A percentile compares a stretch with the other conserved stretches of the same genome.
Evolutionary conservation across 2,113 vertebrate species (phyloP).

Genomic region (Neodon shergylaensis): DNA sequence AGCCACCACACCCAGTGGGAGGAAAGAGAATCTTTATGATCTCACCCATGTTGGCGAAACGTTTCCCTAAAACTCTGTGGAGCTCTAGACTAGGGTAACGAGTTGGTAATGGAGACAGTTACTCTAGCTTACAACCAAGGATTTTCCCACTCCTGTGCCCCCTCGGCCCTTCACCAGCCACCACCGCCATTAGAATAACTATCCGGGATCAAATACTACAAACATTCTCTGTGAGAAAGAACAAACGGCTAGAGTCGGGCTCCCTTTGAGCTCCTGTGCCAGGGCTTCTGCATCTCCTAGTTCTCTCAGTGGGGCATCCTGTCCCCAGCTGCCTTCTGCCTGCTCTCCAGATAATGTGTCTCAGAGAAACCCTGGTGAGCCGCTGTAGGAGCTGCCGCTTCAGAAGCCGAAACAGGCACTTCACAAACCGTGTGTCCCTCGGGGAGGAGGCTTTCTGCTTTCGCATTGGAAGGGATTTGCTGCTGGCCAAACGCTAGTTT

Average conservation of each 20-base stretch:
- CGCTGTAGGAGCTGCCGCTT: background rate
- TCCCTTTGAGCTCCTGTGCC: background rate
- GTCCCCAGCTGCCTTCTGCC: background rate
- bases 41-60: background rate
- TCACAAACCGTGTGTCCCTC: background rate
- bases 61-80: background rate
- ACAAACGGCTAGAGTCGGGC: background rate
- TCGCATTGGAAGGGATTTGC: background rate
- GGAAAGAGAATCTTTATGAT: background rate
- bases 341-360: background rate
- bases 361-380: background rate
- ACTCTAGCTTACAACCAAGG: background rate
- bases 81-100: background rate
- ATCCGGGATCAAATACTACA: background rate
- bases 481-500: background rate
- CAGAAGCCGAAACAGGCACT: background rate
- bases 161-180: background rate
- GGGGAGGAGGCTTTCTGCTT: slow-evolving; percentile 1
- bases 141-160: background rate
- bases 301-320: background rate
- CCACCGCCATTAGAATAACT: background rate
- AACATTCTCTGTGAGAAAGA: background rate
- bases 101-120: background rate
- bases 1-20: background rate
- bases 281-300: background rate